Evolutionary conservation across 1,140 invertebrate genomes (phyloP), one percentile per base, ranked within the genome.

Genomic region (Ceratina japonica): DNA sequence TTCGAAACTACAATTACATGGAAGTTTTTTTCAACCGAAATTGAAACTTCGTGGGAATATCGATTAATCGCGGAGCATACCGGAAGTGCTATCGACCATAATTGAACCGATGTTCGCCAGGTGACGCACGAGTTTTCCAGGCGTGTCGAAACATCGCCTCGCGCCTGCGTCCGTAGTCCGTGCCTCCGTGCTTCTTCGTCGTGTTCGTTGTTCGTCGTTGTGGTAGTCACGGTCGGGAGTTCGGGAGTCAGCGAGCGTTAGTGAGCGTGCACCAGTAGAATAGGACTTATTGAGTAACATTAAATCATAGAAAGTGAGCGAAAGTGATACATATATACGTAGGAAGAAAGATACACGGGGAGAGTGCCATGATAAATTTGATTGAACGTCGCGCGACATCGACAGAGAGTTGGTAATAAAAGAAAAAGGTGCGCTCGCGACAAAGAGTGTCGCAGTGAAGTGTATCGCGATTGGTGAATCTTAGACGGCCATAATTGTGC

Each of bases 401-500:
- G n/a, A 52, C 31, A n/a, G 22, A 56, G 49, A 51, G 13, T 56
- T 12, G 0, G 49, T 27, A 44, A 64, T 44, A 44, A 44, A 7
- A 44, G 37, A 49, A 52, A 44, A 49, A 56, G 31, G 31, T 52
- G 18, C 12, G 68, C 52, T 73, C 20, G 27, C 44, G 64, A 22
- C 22, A 15, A 49, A 49, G 58, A 61, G 52, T 63, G 44, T 15
- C 15, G 44, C 13, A 63, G 37, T 49, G 52, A 64, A 44, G 77
- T 79, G 71, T 16, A 16, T 59, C 49, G 63, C 51, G 44, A 80
- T 76, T 61, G 65, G 64, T 74, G 73, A 56, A 69, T 63, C 51
- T 44, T 64, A 44, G 73, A 80, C 64, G 74, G 79, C 79, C 79
- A 77, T 80, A 76, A 76, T 61, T 76, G 79, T 80, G 71, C 71